phyloP scores from a whole-genome alignment of 1,140 invertebrate genomes.

The Manduca sexta region DNA sequence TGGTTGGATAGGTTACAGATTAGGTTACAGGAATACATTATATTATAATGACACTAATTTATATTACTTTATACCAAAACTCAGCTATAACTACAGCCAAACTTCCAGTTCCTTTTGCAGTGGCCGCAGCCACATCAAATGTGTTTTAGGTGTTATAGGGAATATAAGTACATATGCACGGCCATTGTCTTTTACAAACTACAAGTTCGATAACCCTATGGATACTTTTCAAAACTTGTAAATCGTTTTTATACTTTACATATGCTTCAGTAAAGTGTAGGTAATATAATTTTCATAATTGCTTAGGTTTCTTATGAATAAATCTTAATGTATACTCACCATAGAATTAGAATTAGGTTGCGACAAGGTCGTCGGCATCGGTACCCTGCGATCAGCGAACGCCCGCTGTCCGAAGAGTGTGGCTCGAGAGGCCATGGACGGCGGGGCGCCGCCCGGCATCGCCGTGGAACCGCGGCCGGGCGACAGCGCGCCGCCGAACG shows the following conservation, averaged over 20 bases:
- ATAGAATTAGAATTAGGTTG: conserved; percentile 75
- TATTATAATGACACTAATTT: background rate
- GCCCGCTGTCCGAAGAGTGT: conserved; percentile 83
- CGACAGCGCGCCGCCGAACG: conserved; percentile 62
- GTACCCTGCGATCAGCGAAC: conserved; percentile 82
- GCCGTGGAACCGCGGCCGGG: conserved; percentile 67
- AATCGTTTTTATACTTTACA: no score
- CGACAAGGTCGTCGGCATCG: conserved; percentile 78
- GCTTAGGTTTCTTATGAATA: background rate
- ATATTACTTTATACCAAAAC: no score
- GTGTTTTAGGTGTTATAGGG: no score
- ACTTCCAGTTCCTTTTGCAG: no score
- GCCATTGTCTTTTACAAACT: no score
- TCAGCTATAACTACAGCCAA: no score
- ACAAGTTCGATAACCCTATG: background rate
- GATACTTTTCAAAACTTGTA: no score
- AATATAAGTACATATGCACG: no score
- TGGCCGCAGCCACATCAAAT: no score
- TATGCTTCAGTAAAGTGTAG: no score
- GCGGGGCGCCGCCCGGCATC: conserved; percentile 68
- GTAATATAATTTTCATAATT: background rate
- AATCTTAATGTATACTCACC: conserved; percentile 33
- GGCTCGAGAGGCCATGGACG: conserved; percentile 69
- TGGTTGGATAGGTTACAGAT: no score
- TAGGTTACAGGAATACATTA: background rate